Percentiles rank a stretch among this genome's conserved stretches.
These are phyloP conservation scores for Urechis unicinctus DNA, from an alignment of 2,888 invertebrate species.

Conservation along the genomic window DNA sequence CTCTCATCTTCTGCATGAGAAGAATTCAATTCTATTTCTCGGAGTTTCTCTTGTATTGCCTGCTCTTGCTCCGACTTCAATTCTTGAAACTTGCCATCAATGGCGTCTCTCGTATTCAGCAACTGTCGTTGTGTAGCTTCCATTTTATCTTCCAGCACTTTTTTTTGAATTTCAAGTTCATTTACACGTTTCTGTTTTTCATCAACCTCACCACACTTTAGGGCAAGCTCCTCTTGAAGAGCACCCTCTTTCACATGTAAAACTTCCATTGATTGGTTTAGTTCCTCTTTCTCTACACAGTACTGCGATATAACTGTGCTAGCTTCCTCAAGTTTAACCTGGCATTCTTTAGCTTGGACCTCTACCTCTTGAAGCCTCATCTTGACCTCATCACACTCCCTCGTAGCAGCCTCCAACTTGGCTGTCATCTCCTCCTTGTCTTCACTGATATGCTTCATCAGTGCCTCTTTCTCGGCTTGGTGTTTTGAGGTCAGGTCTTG, in stretches of 20 bases:
- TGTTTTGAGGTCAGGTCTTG: constrained; percentile 10
- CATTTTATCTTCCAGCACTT: background rate
- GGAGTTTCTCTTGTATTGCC: background rate
- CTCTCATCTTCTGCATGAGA: background rate
- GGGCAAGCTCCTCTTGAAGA: background rate
- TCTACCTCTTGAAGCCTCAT: too few species aligned
- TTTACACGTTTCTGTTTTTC: constrained; percentile 23
- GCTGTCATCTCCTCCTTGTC: constrained; percentile 10
- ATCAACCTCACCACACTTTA: constrained; percentile 18
- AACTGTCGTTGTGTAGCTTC: too few species aligned
- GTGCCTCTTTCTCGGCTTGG: constrained; percentile 18
- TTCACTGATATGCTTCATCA: constrained; percentile 10
- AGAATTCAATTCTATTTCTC: background rate
- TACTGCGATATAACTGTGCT: background rate
- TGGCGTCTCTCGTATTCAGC: background rate
- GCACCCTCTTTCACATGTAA: constrained; percentile 14
- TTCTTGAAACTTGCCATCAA: constrained; percentile 1
- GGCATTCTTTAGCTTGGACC: too few species aligned
- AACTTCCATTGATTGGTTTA: background rate
- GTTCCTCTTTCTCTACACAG: too few species aligned
- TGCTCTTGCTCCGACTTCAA: background rate
- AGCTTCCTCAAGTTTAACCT: constrained; percentile 1
- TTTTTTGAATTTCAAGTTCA: constrained; percentile 4
- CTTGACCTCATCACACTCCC: constrained; percentile 14
- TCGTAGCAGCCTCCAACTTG: constrained; percentile 4